These are phyloP conservation scores for Rhabditoides inermis DNA, from an alignment of 2,888 invertebrate genomes.

Conservation along the genomic window DNA sequence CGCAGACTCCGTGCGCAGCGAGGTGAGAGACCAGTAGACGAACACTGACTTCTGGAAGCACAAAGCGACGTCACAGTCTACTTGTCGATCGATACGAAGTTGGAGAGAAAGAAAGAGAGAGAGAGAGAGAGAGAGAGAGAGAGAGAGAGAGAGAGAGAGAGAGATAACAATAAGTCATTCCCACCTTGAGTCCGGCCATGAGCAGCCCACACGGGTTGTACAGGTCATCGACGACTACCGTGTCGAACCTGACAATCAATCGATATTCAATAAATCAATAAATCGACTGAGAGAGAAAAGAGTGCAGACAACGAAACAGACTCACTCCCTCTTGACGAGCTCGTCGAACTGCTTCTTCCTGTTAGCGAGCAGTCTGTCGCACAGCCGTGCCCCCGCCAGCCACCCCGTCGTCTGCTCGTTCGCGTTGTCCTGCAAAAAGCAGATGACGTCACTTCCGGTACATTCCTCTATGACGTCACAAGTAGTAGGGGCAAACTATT, in stretches of 20 bases:
- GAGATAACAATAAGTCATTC: too few relatives aligned
- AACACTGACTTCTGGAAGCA: constrained; percentile 34
- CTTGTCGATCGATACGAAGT: neutral
- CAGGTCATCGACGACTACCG: constrained; percentile 48
- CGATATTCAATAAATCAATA: neutral
- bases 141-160: neutral
- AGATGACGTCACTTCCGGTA: too few relatives aligned
- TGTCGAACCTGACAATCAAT: constrained; percentile 35
- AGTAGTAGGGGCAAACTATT: too few relatives aligned
- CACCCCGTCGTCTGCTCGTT: constrained; percentile 38
- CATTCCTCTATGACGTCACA: too few relatives aligned
- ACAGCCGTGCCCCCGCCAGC: constrained; percentile 43
- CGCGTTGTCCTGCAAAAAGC: too few relatives aligned
- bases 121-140: too few relatives aligned
- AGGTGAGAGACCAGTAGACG: constrained; percentile 50
- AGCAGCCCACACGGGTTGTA: constrained; percentile 52
- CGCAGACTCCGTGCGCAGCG: constrained; percentile 50
- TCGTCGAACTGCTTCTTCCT: constrained; percentile 36
- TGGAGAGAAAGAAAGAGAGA: neutral
- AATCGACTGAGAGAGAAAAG: neutral
- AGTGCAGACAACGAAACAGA: neutral
- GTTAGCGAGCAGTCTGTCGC: constrained; percentile 36
- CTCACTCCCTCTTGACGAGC: constrained; percentile 29
- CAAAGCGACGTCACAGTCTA: neutral
- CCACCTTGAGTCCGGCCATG: constrained; percentile 35